phyloP scores from a whole-genome alignment of 2,797 vertebrate species.

The Schizothorax lantsangensis region DNA sequence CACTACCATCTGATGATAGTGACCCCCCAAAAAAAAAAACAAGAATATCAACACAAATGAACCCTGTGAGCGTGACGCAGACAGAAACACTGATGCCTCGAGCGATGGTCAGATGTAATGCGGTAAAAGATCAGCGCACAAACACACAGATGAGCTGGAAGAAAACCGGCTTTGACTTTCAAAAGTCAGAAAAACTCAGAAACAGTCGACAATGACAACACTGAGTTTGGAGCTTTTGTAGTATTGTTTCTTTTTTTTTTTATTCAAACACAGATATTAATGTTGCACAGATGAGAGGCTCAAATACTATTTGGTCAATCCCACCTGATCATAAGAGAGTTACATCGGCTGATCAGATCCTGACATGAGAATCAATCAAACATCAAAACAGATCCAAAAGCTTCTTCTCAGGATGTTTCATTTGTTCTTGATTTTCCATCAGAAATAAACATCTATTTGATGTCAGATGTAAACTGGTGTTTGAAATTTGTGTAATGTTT shows the following conservation, averaged over 20 bases:
- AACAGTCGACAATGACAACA: slow-evolving; percentile 68
- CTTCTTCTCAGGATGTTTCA: neutral
- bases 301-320: slow-evolving; percentile 51
- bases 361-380: neutral
- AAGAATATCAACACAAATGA: slow-evolving; percentile 70
- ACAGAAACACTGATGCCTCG: slow-evolving; percentile 67
- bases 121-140: slow-evolving; percentile 67
- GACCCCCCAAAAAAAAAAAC: slow-evolving; percentile 72
- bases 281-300: slow-evolving; percentile 67
- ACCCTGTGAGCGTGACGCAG: slow-evolving; percentile 69
- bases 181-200: slow-evolving; percentile 63
- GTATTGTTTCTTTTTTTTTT: slow-evolving; percentile 37
- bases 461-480: neutral
- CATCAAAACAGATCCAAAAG: neutral
- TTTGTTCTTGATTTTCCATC: neutral
- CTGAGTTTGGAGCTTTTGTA: slow-evolving; percentile 56
- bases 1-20: slow-evolving; percentile 80
- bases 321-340: slow-evolving; percentile 41
- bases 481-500: neutral
- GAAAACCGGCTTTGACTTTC: slow-evolving; percentile 63
- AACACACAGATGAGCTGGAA: slow-evolving; percentile 65
- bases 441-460: neutral
- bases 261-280: slow-evolving; percentile 64
- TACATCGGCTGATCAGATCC: slow-evolving; percentile 15
- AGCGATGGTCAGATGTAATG: slow-evolving; percentile 61